phyloP scores from a whole-genome alignment of 2,113 vertebrate species.

The Porphyrio hochstetteri region DNA sequence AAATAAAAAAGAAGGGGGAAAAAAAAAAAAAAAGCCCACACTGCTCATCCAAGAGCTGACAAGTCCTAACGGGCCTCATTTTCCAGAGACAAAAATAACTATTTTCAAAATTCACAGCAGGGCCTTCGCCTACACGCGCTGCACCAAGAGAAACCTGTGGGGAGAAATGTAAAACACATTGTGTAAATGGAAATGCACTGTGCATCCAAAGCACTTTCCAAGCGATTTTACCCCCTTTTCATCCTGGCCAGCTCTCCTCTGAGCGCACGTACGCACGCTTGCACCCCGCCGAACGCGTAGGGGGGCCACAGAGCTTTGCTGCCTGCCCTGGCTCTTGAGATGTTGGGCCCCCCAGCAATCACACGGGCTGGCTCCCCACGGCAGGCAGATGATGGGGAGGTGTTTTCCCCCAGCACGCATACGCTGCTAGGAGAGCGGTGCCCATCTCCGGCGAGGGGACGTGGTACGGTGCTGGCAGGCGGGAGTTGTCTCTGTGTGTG shows the following conservation, averaged over 20 bases:
- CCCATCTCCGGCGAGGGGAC: background rate
- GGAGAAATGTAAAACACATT: constrained; percentile 76
- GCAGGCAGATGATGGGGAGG: background rate
- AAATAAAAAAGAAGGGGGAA: background rate
- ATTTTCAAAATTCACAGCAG: constrained; percentile 86
- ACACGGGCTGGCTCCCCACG: background rate
- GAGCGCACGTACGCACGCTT: background rate
- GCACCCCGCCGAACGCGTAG: background rate
- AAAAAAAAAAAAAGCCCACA: constrained; percentile 65
- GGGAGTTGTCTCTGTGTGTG: background rate
- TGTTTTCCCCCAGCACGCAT: background rate
- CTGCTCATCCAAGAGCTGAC: constrained; percentile 80
- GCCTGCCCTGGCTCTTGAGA: background rate
- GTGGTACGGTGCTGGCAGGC: background rate
- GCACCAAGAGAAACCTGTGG: constrained; percentile 80
- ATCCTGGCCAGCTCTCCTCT: background rate
- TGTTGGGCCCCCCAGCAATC: background rate
- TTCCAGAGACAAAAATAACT: constrained; percentile 85
- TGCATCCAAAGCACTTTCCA: constrained; percentile 42
- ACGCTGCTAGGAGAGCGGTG: background rate
- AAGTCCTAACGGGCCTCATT: constrained; percentile 83
- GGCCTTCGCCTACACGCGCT: constrained; percentile 81
- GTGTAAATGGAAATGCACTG: constrained; percentile 69
- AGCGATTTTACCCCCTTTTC: constrained; percentile 41
- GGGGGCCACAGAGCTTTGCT: background rate